Conservation (phyloP, 92 coral and sea anemone species). For the Hydrozoanthus gracilis region DNA sequence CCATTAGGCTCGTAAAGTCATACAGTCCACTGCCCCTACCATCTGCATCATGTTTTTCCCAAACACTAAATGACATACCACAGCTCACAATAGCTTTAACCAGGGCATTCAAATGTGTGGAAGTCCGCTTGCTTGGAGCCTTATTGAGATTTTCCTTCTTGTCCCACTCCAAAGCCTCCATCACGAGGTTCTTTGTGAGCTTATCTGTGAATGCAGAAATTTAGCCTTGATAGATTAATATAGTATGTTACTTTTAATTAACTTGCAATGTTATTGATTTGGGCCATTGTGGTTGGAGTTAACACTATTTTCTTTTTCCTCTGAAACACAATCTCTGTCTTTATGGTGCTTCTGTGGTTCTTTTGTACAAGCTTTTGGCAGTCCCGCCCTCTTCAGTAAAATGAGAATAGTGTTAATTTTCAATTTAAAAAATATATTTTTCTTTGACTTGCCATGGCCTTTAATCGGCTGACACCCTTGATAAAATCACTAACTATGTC, state of each 20-base stretch:
- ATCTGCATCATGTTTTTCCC: slow-evolving; percentile 78
- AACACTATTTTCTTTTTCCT: too few relatives aligned
- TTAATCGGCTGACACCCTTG: not conserved
- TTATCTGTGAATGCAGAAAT: slow-evolving; percentile 43
- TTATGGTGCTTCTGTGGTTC: not conserved
- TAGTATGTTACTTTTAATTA: too few relatives aligned
- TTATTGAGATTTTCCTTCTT: slow-evolving; percentile 59
- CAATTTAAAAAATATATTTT: not conserved
- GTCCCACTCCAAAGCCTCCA: slow-evolving; percentile 47
- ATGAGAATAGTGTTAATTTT: not conserved
- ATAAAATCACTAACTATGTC: not conserved
- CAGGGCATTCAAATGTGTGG: slow-evolving; percentile 53
- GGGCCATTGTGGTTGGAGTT: too few relatives aligned
- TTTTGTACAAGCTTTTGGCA: too few relatives aligned
- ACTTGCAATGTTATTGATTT: too few relatives aligned
- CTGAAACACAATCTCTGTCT: too few relatives aligned
- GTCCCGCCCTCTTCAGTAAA: too few relatives aligned
- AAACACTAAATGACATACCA: slow-evolving; percentile 67
- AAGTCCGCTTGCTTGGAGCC: slow-evolving; percentile 58
- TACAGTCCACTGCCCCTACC: slow-evolving; percentile 66
- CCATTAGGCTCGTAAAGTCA: slow-evolving; percentile 76
- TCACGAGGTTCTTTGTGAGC: slow-evolving; percentile 57
- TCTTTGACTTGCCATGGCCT: not conserved
- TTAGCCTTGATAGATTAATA: too few relatives aligned
- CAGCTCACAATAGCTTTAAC: slow-evolving; percentile 64